Percentiles rank a stretch among this genome's conserved stretches.
Conservation (phyloP, 2,797 vertebrate species). For the Poeciliopsis infans region DNA sequence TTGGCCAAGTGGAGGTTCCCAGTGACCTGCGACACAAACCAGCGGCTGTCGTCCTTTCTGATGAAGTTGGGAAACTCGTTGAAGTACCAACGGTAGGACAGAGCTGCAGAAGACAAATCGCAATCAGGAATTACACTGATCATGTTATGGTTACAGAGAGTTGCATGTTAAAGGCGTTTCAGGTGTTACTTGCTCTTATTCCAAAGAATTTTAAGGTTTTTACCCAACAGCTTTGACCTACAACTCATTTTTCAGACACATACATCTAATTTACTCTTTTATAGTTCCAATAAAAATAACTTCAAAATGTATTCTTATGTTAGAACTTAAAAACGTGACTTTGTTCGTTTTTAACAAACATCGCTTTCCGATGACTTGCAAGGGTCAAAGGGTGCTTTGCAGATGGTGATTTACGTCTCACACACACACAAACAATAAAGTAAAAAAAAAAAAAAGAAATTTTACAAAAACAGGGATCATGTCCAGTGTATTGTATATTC, state of each 20-base stretch:
- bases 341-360: no score
- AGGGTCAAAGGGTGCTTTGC: no score
- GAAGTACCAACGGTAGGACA: conserved; percentile 94
- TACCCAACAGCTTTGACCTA: neutral
- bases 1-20: conserved; percentile 94
- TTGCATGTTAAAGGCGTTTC: neutral
- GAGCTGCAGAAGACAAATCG: conserved; percentile 74
- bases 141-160: neutral
- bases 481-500: no score
- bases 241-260: neutral
- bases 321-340: neutral
- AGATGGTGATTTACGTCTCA: no score
- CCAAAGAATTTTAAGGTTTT: neutral
- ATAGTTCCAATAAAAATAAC: neutral
- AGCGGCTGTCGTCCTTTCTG: conserved; percentile 81
- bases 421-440: no score
- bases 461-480: no score
- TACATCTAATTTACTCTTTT: neutral
- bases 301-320: neutral
- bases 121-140: neutral
- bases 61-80: conserved; percentile 96
- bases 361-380: no score
- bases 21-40: conserved; percentile 94
- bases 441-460: no score
- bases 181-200: neutral